Evolutionary conservation across 53 echinoderm and acorn worm species (phyloP).

Genomic region (Zoroaster sp.): DNA sequence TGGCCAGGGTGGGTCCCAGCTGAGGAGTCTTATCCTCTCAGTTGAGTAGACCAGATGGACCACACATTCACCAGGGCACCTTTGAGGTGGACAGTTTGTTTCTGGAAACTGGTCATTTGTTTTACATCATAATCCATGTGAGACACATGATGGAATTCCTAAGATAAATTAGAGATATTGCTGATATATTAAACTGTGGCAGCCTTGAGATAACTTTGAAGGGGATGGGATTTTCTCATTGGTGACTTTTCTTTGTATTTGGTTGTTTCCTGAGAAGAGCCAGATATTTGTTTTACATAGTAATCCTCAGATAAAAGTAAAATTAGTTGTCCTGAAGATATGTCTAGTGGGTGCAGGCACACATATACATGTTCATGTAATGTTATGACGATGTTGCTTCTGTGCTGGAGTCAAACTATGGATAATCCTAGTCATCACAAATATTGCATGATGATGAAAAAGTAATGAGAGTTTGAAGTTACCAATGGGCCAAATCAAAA

Average conservation of each 20-base stretch:
- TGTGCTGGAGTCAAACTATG: neutral
- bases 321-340: too few species aligned
- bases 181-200: neutral
- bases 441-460: neutral
- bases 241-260: neutral
- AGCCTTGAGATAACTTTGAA: neutral
- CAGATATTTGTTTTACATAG: neutral
- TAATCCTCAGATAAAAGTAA: neutral
- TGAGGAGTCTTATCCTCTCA: neutral
- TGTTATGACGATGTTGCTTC: neutral
- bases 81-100: neutral
- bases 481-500: neutral
- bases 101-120: neutral
- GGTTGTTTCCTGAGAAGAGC: neutral
- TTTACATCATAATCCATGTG: neutral
- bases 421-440: neutral
- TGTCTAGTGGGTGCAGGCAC: too few species aligned
- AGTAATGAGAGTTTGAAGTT: neutral
- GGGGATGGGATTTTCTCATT: neutral
- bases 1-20: neutral
- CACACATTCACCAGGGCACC: neutral
- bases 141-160: neutral
- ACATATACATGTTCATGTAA: neutral
- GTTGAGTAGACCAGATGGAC: neutral
- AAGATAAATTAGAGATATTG: neutral